A percentile compares a stretch with the other conserved stretches of the same genome.
These are phyloP conservation scores for Dasysyrphus albostriatus DNA, from an alignment of 2,888 invertebrate genomes.

Conservation along the genomic window DNA sequence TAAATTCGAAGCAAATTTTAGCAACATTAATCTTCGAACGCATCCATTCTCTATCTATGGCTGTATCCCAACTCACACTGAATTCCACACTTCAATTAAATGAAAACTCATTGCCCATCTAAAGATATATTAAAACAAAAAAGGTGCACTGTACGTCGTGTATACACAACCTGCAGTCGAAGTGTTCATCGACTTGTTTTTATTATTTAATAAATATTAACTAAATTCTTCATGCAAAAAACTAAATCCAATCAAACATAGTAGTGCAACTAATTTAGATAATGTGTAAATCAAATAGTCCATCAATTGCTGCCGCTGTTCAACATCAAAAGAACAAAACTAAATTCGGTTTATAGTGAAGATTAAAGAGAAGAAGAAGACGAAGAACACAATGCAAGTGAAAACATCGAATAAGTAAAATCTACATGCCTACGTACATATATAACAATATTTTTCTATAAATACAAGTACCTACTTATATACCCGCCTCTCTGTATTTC, in stretches of 20 bases:
- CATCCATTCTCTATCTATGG: background rate
- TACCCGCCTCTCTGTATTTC: background rate
- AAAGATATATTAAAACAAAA: background rate
- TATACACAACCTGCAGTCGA: conserved; percentile 72
- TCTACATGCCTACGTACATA: conserved; percentile 56
- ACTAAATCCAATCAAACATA: conserved; percentile 43
- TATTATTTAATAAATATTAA: conserved; percentile 63
- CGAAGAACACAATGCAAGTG: conserved; percentile 41
- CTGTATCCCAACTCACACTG: background rate
- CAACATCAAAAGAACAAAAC: conserved; percentile 62
- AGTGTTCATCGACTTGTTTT: conserved; percentile 66
- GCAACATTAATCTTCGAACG: background rate
- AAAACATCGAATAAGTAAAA: conserved; percentile 68
- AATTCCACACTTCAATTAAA: conserved; percentile 28
- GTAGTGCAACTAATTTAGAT: conserved; percentile 66
- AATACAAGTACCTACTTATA: conserved; percentile 41
- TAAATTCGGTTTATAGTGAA: conserved; percentile 73
- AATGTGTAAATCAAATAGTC: conserved; percentile 66
- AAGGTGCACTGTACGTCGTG: conserved; percentile 68
- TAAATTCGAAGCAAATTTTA: too few species aligned
- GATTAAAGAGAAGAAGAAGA: conserved; percentile 40
- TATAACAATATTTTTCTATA: conserved; percentile 34
- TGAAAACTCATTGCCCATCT: conserved; percentile 50
- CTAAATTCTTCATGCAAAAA: conserved; percentile 60
- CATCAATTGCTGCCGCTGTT: conserved; percentile 61